Conservation (phyloP, 1,140 invertebrate species). For the Drosophila leontia region DNA sequence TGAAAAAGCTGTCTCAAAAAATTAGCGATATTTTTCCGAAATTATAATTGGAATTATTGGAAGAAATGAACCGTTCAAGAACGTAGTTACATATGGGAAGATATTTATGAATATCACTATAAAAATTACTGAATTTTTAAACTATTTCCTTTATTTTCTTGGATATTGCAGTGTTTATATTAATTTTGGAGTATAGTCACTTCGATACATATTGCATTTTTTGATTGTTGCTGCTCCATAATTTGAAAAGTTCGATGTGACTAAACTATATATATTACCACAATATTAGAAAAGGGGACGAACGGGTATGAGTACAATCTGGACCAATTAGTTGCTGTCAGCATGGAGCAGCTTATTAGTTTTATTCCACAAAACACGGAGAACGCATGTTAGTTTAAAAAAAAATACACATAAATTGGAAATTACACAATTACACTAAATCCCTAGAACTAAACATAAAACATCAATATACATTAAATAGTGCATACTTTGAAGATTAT, state of each 20-base stretch:
- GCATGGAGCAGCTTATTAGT: constrained; percentile 27
- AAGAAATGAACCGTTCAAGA: no score
- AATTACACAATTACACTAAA: constrained; percentile 29
- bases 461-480: constrained; percentile 25
- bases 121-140: no score
- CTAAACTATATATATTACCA: background rate
- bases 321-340: constrained; percentile 25
- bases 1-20: no score
- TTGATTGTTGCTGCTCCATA: no score
- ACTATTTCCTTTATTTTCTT: no score
- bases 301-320: constrained; percentile 15
- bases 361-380: constrained; percentile 30
- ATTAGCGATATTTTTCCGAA: no score
- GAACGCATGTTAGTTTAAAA: constrained; percentile 18
- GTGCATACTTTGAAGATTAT: constrained; percentile 29
- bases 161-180: no score
- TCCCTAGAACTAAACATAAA: constrained; percentile 23
- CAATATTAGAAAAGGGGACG: constrained; percentile 1
- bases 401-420: constrained; percentile 28
- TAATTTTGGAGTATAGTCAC: no score
- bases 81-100: no score
- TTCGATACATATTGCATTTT: no score
- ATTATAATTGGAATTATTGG: no score
- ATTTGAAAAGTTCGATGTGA: constrained; percentile 1
- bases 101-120: no score